Conservation (phyloP, 2,888 invertebrate species). For the Drosophila meridionalis region DNA sequence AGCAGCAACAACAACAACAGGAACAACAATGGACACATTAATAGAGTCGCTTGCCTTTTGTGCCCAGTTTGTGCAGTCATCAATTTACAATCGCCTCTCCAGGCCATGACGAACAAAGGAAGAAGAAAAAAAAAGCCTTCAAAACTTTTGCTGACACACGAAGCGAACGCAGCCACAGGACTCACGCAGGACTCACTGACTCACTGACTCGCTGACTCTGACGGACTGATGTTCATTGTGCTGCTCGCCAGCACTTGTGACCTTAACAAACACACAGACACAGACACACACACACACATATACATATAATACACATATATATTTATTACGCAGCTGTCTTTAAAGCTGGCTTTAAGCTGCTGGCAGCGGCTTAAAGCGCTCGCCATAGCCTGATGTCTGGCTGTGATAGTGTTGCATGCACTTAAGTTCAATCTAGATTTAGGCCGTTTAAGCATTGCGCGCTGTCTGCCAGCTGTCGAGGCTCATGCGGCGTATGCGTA, state of each 20-base stretch:
- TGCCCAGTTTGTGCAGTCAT: conserved; percentile 32
- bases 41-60: conserved; percentile 19
- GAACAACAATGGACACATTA: conserved; percentile 22
- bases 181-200: neutral
- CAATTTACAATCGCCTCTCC: conserved; percentile 36
- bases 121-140: conserved; percentile 15
- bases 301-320: neutral
- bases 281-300: neutral
- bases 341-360: conserved; percentile 3
- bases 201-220: neutral
- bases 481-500: conserved; percentile 54
- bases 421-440: neutral
- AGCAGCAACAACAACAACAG: neutral
- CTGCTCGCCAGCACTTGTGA: conserved; percentile 4
- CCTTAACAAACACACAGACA: conserved; percentile 6
- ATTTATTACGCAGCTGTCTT: conserved; percentile 4
- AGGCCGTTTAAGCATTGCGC: too few relatives aligned
- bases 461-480: neutral
- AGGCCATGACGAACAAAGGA: conserved; percentile 21
- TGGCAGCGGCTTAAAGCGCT: neutral
- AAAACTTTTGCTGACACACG: conserved; percentile 30
- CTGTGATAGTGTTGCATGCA: neutral
- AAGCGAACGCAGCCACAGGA: conserved; percentile 1
- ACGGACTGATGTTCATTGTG: conserved; percentile 8
- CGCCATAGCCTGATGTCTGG: too few relatives aligned